Evolutionary conservation across 1,140 invertebrate species (phyloP).

Genomic region (Cheumatopsyche charites): DNA sequence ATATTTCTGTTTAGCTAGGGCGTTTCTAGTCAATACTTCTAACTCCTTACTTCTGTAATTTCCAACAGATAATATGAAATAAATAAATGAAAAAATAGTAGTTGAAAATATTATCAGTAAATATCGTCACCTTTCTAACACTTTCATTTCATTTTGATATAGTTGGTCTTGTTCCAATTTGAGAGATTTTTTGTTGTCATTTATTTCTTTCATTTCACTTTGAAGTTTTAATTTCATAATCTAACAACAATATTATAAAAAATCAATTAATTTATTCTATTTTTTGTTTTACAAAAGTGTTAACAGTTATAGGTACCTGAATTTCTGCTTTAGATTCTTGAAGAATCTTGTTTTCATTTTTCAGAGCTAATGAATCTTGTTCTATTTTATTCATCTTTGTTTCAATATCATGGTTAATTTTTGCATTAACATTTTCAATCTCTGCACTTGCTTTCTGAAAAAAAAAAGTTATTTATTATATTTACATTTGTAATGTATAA

Average conservation of each 20-base stretch:
- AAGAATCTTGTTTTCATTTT: conserved; percentile 56
- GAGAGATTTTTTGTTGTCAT: conserved; percentile 54
- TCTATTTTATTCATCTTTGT: conserved; percentile 56
- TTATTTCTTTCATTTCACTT: conserved; percentile 55
- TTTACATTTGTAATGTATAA: not conserved
- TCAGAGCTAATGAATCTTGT: conserved; percentile 52
- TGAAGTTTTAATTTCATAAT: conserved; percentile 57
- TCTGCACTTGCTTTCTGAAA: conserved; percentile 11
- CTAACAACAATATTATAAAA: conserved; percentile 49
- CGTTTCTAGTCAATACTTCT: conserved; percentile 56
- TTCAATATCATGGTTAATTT: conserved; percentile 55
- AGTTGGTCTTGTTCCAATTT: conserved; percentile 56
- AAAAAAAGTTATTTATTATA: not conserved
- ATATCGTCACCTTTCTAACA: conserved; percentile 53
- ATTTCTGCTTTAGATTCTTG: conserved; percentile 55
- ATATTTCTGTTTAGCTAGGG: conserved; percentile 57
- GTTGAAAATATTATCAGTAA: not conserved
- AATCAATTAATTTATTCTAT: not conserved
- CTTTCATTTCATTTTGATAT: conserved; percentile 56
- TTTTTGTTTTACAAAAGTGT: conserved; percentile 18
- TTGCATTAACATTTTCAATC: conserved; percentile 39
- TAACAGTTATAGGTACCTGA: no score
- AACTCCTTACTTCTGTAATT: conserved; percentile 56
- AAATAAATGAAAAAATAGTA: not conserved
- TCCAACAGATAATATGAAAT: no score